Base-by-base conservation (phyloP, 2,113 vertebrate genomes). In the Okapia johnstoni region DNA sequence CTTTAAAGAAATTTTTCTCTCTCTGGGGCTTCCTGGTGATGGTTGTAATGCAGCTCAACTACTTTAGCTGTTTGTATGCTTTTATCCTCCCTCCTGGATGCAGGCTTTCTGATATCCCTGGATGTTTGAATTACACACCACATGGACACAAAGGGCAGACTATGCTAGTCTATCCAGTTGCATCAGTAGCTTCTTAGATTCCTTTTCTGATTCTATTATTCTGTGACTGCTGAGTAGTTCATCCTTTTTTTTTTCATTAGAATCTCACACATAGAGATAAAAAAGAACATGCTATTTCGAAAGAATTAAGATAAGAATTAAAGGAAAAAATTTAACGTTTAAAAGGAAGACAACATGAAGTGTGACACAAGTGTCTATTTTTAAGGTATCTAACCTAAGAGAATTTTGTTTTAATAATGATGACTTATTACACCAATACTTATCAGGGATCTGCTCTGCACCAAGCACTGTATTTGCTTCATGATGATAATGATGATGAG, bases 1-100 rank as follows among this genome's bases (percentile, higher is more conserved):
- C n/a, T 84, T 76, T 60, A 94, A 96, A 96, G 73, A 94, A 94
- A 93, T 61, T 23, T n/a, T 85, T 93, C 25, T 97, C 54, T 94
- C 95, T 48, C 80, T 76, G 63, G 43, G 57, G 85, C 66, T 95
- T 89, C 52, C 85, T 85, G 55, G 46, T 43, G 15, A 28, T 93
- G 30, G 9, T 70, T 95, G 17, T 79, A 80, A 89, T 70, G 33
- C 61, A 66, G 48, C 28, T 79, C 52, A 43, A 84, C 54, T 57
- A 46, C 60, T 92, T 90, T 66, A 77, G 79, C 33, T 84, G 48
- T 60, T 57, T 93, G 86, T 87, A 23, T 26, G 66, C 79, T 87
- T 85, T 96, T 87, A 57, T 77, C 43, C 48, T 81, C 36, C 57
- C 33, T 83, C 88, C 89, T 80, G 86, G 85, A 81, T 52, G 48